These are phyloP conservation scores for Pelecanus crispus DNA, from an alignment of 2,113 vertebrate species.

Conservation along the genomic window DNA sequence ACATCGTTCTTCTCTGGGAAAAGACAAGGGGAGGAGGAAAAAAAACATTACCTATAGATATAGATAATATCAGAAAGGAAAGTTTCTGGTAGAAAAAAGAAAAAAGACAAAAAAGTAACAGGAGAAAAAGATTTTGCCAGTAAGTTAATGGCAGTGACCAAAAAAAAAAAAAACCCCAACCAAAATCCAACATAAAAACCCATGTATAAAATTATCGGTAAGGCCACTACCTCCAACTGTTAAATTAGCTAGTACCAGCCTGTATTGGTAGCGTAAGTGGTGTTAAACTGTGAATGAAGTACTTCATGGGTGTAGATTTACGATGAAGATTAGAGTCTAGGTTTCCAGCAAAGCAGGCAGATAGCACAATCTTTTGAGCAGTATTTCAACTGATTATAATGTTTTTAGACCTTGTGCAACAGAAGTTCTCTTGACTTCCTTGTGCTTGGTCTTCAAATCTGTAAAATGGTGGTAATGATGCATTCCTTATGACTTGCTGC, in stretches of 20 bases:
- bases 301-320: neutral
- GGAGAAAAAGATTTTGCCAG: neutral
- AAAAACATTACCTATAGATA: neutral
- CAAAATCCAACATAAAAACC: rapidly evolving
- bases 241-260: neutral
- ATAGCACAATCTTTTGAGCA: neutral
- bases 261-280: neutral
- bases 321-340: neutral
- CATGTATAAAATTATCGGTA: neutral
- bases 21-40: neutral
- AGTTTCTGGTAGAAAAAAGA: too few relatives aligned
- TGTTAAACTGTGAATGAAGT: neutral
- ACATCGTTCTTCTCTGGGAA: neutral
- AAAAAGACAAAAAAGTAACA: neutral
- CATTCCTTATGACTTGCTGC: neutral
- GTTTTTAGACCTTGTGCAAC: neutral
- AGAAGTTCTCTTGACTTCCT: neutral
- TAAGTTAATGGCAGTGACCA: neutral
- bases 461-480: neutral
- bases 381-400: neutral
- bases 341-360: neutral
- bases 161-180: neutral
- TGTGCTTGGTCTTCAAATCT: neutral
- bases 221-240: neutral
- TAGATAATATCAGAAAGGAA: neutral